Evolutionary conservation across 2,797 vertebrate species (phyloP).

Genomic region (Melanotaenia boesemani): DNA sequence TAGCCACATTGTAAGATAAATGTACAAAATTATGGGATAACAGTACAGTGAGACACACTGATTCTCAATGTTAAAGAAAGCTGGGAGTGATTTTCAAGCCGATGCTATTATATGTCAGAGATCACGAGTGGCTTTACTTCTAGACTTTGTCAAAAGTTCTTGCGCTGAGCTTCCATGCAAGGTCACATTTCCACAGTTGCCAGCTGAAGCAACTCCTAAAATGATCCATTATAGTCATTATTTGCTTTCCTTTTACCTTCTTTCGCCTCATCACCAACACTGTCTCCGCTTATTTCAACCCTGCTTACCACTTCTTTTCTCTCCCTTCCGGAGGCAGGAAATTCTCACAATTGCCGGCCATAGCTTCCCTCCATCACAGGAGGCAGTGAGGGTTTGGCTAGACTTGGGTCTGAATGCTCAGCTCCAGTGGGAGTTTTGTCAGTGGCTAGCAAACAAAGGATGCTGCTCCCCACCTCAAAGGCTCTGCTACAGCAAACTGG

Average conservation of each 20-base stretch:
- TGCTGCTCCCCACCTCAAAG: constrained; percentile 75
- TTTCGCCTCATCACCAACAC: constrained; percentile 48
- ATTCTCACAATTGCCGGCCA: constrained; percentile 85
- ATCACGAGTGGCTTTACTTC: constrained; percentile 46
- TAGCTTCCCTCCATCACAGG: constrained; percentile 72
- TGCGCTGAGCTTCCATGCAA: constrained; percentile 25
- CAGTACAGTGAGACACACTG: constrained; percentile 29
- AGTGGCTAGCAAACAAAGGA: constrained; percentile 74
- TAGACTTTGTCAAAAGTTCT: constrained; percentile 55
- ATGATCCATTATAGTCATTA: constrained; percentile 57
- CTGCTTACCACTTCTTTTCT: constrained; percentile 64
- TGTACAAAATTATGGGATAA: background rate
- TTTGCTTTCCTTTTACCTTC: constrained; percentile 50
- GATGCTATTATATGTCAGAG: constrained; percentile 56
- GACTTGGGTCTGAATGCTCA: constrained; percentile 66
- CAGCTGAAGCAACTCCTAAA: constrained; percentile 64
- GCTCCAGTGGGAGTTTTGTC: constrained; percentile 73
- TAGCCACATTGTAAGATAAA: background rate
- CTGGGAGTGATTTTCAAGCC: constrained; percentile 29
- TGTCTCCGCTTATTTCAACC: constrained; percentile 58
- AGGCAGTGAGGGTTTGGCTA: constrained; percentile 66
- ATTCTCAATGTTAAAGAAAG: constrained; percentile 32
- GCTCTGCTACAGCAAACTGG: constrained; percentile 59
- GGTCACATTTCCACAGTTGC: constrained; percentile 33
- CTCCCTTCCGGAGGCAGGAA: constrained; percentile 86